These are phyloP conservation scores for Coreoperca whiteheadi DNA, from an alignment of 2,113 vertebrate genomes.

Conservation along the genomic window DNA sequence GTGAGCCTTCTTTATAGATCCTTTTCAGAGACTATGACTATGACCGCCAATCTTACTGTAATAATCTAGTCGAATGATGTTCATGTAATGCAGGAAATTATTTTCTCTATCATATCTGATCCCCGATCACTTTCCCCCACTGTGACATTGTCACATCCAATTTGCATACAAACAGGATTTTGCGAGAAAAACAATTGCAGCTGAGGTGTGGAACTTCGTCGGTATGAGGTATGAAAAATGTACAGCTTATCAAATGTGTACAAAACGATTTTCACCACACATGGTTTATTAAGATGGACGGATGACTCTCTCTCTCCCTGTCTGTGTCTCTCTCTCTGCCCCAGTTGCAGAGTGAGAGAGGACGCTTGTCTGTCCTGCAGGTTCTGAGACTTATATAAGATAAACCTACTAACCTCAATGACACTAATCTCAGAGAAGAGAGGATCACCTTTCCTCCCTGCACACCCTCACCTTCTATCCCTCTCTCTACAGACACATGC, in stretches of 20 bases:
- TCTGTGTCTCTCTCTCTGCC: conserved; percentile 16
- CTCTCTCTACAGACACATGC: not conserved
- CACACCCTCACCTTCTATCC: conserved; percentile 37
- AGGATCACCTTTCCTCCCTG: conserved; percentile 69
- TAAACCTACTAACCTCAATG: conserved; percentile 77
- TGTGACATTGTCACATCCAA: not conserved
- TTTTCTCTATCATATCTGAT: conserved; percentile 15
- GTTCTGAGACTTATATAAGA: conserved; percentile 66
- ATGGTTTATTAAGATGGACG: conserved; percentile 4
- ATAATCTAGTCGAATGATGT: not conserved
- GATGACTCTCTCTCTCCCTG: not conserved
- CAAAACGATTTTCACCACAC: conserved; percentile 10
- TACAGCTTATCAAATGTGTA: not conserved
- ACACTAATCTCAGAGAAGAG: conserved; percentile 76
- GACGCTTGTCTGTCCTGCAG: conserved; percentile 66
- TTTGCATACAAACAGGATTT: conserved; percentile 19
- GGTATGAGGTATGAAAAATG: not conserved
- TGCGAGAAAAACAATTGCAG: not conserved
- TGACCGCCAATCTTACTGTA: not conserved
- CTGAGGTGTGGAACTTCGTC: not conserved
- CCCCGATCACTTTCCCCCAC: not conserved
- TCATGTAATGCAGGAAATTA: not conserved
- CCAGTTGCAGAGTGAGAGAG: conserved; percentile 30
- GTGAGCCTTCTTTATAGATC: not conserved
- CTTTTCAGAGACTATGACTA: not conserved